Evolutionary conservation across 2,888 invertebrate genomes (phyloP), one percentile per base, ranked within the genome.

Genomic region (Dendrolimus pini): DNA sequence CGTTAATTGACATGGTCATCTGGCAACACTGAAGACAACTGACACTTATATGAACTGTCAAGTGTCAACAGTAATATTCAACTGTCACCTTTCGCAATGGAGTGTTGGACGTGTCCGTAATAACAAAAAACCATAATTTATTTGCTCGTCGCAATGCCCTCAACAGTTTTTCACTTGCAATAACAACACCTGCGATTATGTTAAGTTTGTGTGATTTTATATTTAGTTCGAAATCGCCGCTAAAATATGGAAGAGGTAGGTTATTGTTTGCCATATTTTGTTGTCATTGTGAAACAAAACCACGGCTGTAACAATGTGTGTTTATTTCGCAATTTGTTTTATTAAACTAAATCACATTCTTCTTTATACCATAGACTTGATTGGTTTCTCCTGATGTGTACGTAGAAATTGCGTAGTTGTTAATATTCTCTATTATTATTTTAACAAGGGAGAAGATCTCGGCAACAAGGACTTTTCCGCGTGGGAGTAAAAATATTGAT

Each of bases 181-280:
- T 72, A 77, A 70, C 71, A 80, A 71, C 75, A 79, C 76, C 83
- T 78, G 79, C 80, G 80, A 87, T 86, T 89, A 89, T 89, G 89
- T 89, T 85, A 73, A 78, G 82, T 83, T 83, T 75, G 78, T 79
- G 80, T 80, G 75, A 74, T 72, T 72, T 77, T 77, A 72, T 80
- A 74, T 83, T 85, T 78, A 69, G 76, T 78, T 83, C 76, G 75
- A 80, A 84, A 80, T 83, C 70, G 71, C 79, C 76, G 75, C 78
- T 74, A 70, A 83, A 89, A 78, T 77, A 90, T 90, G 89, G 89
- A 89, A 77, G 88, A 89, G 86, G 89, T 89, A 72, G 71, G 85
- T 80, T 71, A 70, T 71, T 75, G 76, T 72, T 80, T 81, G 74
- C 69, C 71, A 74, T 81, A 79, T 79, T 80, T 82, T 55, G 41